phyloP scores from a whole-genome alignment of 1,140 invertebrate species.

The Drosophila murphyi region DNA sequence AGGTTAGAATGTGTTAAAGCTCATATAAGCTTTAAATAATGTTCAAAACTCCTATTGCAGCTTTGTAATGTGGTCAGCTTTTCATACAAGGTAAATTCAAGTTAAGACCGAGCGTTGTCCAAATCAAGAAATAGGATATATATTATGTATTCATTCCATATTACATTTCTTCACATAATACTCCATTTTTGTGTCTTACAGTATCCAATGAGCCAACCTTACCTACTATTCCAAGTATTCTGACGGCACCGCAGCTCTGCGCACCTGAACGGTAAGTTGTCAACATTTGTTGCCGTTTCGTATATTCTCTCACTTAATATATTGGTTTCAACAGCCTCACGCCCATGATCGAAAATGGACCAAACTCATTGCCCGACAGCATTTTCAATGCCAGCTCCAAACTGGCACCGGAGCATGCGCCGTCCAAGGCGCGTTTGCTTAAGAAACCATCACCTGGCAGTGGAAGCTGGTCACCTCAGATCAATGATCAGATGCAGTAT shows the following conservation, averaged over 20 bases:
- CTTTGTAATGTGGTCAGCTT: no score
- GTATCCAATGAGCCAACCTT: conserved; percentile 14
- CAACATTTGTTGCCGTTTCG: not conserved
- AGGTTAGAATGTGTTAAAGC: no score
- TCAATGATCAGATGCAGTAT: conserved; percentile 87
- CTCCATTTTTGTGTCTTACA: conserved; percentile 12
- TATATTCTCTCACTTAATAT: not conserved
- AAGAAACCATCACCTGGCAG: conserved; percentile 59
- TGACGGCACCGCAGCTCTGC: conserved; percentile 86
- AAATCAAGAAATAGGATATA: no score
- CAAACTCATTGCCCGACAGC: conserved; percentile 85
- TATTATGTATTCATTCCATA: no score
- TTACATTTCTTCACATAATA: no score
- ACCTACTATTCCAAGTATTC: conserved; percentile 84
- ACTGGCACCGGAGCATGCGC: conserved; percentile 84
- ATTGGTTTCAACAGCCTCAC: conserved; percentile 77
- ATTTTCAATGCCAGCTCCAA: conserved; percentile 87
- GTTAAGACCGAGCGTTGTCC: no score
- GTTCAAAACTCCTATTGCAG: no score
- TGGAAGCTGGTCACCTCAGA: conserved; percentile 88
- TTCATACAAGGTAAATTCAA: no score
- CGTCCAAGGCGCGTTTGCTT: conserved; percentile 85
- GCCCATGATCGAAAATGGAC: conserved; percentile 86
- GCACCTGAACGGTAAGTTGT: conserved; percentile 81
- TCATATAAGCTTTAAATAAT: no score